Evolutionary conservation across 2,113 vertebrate species (phyloP).

Genomic region (Actenoides lindsayi): DNA sequence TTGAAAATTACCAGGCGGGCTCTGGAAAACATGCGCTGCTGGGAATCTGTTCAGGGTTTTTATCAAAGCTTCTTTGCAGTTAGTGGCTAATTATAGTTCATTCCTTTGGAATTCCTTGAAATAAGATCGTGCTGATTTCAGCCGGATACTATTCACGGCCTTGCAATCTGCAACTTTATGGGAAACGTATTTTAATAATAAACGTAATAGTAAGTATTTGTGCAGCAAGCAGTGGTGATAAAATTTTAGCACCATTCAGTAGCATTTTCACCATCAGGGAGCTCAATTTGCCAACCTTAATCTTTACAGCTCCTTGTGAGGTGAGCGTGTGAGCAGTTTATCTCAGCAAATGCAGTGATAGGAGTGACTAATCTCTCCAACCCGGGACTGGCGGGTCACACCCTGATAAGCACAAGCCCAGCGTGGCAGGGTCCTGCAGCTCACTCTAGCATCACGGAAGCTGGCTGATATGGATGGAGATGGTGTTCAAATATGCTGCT

Average conservation of each 20-base stretch:
- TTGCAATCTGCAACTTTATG: background rate
- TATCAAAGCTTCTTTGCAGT: conserved; percentile 52
- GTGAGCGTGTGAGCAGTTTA: background rate
- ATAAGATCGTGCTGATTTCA: conserved; percentile 49
- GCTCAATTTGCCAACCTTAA: background rate
- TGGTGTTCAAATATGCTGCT: background rate
- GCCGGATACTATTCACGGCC: background rate
- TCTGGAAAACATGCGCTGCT: conserved; percentile 43
- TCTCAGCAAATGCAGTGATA: background rate
- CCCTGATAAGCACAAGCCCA: background rate
- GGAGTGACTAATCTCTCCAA: background rate
- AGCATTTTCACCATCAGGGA: background rate
- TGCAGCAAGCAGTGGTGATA: background rate
- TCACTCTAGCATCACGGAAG: rapidly evolving
- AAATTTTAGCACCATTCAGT: background rate
- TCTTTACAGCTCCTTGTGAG: background rate
- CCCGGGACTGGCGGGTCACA: background rate
- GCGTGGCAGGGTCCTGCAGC: background rate
- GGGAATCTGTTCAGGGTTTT: conserved; percentile 29
- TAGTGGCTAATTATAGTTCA: conserved; percentile 45
- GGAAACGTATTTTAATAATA: conserved; percentile 24
- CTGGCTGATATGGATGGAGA: background rate
- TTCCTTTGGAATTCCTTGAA: conserved; percentile 44
- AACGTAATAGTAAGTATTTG: conserved; percentile 31
- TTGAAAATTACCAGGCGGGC: conserved; percentile 10